A percentile compares a stretch with the other conserved stretches of the same genome.
Conservation (phyloP, 2,888 invertebrate species). For the Oscheius sp. region DNA sequence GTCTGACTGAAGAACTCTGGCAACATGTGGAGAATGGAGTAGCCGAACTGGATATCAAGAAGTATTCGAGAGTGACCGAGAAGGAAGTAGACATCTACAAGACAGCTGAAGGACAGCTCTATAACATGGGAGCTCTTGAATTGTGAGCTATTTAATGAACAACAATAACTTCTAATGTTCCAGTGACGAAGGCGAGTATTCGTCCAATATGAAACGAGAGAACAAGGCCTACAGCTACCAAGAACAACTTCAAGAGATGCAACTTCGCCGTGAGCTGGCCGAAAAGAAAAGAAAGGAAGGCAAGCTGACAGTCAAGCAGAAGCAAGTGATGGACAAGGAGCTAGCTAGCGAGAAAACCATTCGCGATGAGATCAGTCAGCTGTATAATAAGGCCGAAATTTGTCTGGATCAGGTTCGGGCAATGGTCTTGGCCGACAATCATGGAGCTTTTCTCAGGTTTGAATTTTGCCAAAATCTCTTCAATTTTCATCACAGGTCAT, state of each 20-base stretch:
- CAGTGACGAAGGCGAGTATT: slow-evolving; percentile 63
- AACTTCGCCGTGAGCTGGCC: slow-evolving; percentile 83
- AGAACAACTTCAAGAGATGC: slow-evolving; percentile 93
- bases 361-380: slow-evolving; percentile 80
- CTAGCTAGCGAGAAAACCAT: slow-evolving; percentile 85
- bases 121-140: slow-evolving; percentile 86
- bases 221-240: slow-evolving; percentile 94
- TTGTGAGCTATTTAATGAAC: slow-evolving; percentile 72
- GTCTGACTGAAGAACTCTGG: slow-evolving; percentile 65
- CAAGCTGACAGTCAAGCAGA: slow-evolving; percentile 85
- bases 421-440: slow-evolving; percentile 60
- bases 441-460: slow-evolving; percentile 51
- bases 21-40: slow-evolving; percentile 50
- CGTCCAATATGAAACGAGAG: slow-evolving; percentile 87
- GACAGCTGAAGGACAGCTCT: slow-evolving; percentile 89
- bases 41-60: slow-evolving; percentile 40
- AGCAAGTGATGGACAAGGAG: slow-evolving; percentile 88
- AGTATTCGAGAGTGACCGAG: slow-evolving; percentile 46
- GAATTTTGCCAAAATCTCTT: too few species aligned
- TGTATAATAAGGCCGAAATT: slow-evolving; percentile 56
- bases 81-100: slow-evolving; percentile 85
- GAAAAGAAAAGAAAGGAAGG: slow-evolving; percentile 80
- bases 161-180: slow-evolving; percentile 17
- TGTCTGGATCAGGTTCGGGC: slow-evolving; percentile 55
- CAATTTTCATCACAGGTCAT: slow-evolving; percentile 26